phyloP scores from a whole-genome alignment of 2,888 invertebrate species.

The Mylabris sibirica region DNA sequence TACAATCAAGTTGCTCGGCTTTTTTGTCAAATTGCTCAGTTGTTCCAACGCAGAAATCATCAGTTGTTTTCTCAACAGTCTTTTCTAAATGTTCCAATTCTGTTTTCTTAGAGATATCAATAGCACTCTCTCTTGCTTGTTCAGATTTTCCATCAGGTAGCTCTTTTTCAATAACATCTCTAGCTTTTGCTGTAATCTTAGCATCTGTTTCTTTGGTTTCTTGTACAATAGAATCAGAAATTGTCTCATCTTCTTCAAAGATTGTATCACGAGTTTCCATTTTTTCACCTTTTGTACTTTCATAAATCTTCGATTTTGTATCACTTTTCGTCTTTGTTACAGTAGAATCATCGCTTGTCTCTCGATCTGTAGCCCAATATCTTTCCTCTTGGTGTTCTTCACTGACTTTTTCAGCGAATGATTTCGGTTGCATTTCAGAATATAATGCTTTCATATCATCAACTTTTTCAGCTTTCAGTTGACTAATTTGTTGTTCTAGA shows the following conservation, averaged over 20 bases:
- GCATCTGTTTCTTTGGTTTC: constrained; percentile 44
- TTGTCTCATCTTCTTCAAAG: constrained; percentile 52
- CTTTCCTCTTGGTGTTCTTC: constrained; percentile 48
- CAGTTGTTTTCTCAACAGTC: constrained; percentile 15
- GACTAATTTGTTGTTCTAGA: constrained; percentile 59
- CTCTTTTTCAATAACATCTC: constrained; percentile 28
- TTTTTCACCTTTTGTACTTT: constrained; percentile 50
- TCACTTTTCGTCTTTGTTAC: constrained; percentile 50
- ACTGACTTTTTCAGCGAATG: constrained; percentile 48
- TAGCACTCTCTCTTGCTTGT: constrained; percentile 17
- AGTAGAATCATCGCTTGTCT: constrained; percentile 45
- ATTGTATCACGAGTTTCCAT: constrained; percentile 48
- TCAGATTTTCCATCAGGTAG: constrained; percentile 5
- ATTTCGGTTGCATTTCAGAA: constrained; percentile 46
- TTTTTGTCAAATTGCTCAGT: background rate
- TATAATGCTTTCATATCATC: constrained; percentile 58
- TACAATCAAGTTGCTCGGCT: constrained; percentile 12
- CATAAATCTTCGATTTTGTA: constrained; percentile 45
- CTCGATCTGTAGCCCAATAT: constrained; percentile 44
- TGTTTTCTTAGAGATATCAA: constrained; percentile 21
- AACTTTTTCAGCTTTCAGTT: constrained; percentile 62
- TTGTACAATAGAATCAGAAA: constrained; percentile 43
- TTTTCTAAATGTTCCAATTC: constrained; percentile 40
- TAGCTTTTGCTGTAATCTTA: constrained; percentile 32
- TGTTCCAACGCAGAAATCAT: constrained; percentile 11